Evolutionary conservation across 1,140 invertebrate species (phyloP), one percentile per base, ranked within the genome.

Genomic region (Aphaenogaster floridana): DNA sequence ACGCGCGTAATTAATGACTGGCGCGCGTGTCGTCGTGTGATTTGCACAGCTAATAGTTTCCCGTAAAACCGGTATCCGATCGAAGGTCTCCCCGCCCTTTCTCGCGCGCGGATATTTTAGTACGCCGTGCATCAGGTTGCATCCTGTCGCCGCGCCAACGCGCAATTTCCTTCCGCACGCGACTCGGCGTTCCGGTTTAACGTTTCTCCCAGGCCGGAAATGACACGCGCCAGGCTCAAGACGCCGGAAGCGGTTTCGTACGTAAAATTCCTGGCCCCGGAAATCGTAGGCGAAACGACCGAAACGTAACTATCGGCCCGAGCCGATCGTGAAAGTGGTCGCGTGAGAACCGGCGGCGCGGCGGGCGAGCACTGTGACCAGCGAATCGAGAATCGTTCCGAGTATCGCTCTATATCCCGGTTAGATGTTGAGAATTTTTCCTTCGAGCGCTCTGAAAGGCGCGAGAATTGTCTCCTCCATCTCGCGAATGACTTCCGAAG

Each of bases 221-320:
- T 63, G 39, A 64, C 34, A 50, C 45, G 17, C 28, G 66, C 64
- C 71, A 85, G 21, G 21, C 72, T 64, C 85, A 88, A 89, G 63
- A 87, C 34, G 45, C 89, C 83, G 85, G 88, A 90, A 89, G 77
- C 81, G 15, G 59, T 77, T 57, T 39, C 34, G 21, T 74, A 87
- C 34, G 78, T 89, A 87, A 89, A 89, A 89, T 87, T 84, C 68
- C 78, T 61, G 77, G 63, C 15, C 39, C 84, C 64, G 89, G 89
- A 90, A 90, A 84, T 45, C 34, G 17, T 57, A 45, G 50, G 63
- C 64, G 72, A 89, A 90, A 83, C 71, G 39, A 61, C 36, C 61
- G 54, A 83, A 83, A 83, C 80, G 54, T 59, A 74, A 42, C 52
- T 84, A 76, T 84, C 80, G 57, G 69, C 4, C 21, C 54, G 80